Evolutionary conservation across 1,140 invertebrate species (phyloP).

Genomic region (Mamestra configurata): DNA sequence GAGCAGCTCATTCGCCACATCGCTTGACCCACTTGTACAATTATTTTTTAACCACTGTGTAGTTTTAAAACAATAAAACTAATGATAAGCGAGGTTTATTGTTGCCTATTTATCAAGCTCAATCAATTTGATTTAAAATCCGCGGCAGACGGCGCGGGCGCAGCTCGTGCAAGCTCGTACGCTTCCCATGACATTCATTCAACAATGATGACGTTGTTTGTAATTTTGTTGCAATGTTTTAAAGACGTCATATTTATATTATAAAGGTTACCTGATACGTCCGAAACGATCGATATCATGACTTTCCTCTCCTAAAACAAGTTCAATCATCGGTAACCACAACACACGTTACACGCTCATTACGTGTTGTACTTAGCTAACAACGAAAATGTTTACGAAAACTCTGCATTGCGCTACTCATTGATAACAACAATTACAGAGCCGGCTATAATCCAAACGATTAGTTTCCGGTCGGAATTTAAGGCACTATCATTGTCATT

Average conservation of each 20-base stretch:
- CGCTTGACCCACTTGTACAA: conserved; percentile 36
- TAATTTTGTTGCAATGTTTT: neutral
- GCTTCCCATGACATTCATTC: conserved; percentile 1
- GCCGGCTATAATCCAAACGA: conserved; percentile 16
- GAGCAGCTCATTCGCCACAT: neutral
- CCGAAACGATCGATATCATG: neutral
- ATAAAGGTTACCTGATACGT: neutral
- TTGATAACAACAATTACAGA: conserved; percentile 50
- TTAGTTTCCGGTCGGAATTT: conserved; percentile 21
- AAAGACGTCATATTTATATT: too few species aligned
- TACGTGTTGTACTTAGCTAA: conserved; percentile 49
- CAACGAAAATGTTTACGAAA: conserved; percentile 52
- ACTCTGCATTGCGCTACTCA: conserved; percentile 42
- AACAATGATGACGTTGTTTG: neutral
- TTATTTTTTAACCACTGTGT: conserved; percentile 35
- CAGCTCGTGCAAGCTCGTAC: neutral
- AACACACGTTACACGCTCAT: conserved; percentile 13
- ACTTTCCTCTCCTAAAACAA: neutral
- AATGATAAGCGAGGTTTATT: conserved; percentile 41
- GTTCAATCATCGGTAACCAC: conserved; percentile 10
- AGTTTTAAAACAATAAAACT: conserved; percentile 35
- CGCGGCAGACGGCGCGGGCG: neutral
- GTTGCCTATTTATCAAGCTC: conserved; percentile 34
- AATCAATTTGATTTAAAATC: conserved; percentile 39
- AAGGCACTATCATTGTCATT: conserved; percentile 18